Conservation (phyloP, 2,888 invertebrate genomes). For the Stegophylla sp. region DNA sequence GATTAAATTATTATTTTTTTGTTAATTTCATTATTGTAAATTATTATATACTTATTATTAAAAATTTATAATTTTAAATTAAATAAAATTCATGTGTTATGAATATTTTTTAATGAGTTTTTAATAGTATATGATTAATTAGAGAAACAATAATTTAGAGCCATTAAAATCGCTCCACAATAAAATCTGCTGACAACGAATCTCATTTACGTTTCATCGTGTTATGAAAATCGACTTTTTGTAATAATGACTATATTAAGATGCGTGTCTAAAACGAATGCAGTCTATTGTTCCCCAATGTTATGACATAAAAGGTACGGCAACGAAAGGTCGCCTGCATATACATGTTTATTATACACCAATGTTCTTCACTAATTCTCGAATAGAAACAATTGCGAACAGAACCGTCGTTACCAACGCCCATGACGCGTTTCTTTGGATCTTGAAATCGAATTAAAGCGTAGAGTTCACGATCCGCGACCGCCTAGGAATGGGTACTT, state of each 20-base stretch:
- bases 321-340: background rate
- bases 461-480: slow-evolving; percentile 32
- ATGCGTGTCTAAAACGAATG: slow-evolving; percentile 19
- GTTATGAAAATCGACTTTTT: background rate
- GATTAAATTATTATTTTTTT: too few species aligned
- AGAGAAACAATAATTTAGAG: too few species aligned
- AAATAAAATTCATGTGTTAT: too few species aligned
- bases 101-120: too few species aligned
- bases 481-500: background rate
- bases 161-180: background rate
- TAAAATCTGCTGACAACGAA: background rate
- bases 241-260: slow-evolving; percentile 1
- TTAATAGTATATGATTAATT: too few species aligned
- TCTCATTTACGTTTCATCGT: slow-evolving; percentile 11
- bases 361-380: background rate
- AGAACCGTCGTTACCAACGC: slow-evolving; percentile 3
- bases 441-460: slow-evolving; percentile 50
- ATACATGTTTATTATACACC: background rate
- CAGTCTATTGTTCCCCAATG: slow-evolving; percentile 33
- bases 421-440: slow-evolving; percentile 26
- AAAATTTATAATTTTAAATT: too few species aligned
- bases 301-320: background rate
- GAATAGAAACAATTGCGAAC: background rate
- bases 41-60: too few species aligned
- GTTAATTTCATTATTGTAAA: too few species aligned